phyloP scores from a whole-genome alignment of 2,888 invertebrate species.

The Ornithoptera priamus region DNA sequence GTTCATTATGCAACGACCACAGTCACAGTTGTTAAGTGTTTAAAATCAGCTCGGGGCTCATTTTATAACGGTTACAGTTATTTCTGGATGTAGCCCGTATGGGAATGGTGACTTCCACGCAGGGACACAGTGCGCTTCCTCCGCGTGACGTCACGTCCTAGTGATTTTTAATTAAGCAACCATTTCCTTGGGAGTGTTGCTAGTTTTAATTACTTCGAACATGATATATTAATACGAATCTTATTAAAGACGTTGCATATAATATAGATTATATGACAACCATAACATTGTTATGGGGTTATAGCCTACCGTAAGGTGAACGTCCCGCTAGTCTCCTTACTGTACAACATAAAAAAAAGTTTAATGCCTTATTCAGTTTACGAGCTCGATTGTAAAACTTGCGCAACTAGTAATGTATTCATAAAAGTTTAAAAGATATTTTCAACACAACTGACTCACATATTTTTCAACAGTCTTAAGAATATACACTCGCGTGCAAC shows the following conservation, averaged over 20 bases:
- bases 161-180: constrained; percentile 31
- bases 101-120: constrained; percentile 71
- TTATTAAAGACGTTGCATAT: no score
- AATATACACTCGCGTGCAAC: no score
- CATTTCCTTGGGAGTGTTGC: constrained; percentile 3
- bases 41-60: constrained; percentile 7
- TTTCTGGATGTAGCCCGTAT: constrained; percentile 66
- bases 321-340: no score
- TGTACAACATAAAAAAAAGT: neutral
- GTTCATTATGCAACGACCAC: neutral
- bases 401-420: neutral
- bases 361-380: neutral
- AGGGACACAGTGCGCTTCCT: constrained; percentile 67
- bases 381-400: neutral
- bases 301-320: no score
- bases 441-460: no score
- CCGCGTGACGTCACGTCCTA: constrained; percentile 66
- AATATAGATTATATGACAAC: no score
- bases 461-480: no score
- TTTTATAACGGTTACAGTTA: constrained; percentile 42
- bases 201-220: neutral
- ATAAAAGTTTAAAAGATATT: no score
- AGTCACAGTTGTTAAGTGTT: constrained; percentile 2
- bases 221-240: no score
- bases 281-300: no score